A percentile compares a stretch with the other conserved stretches of the same genome.
These are phyloP conservation scores for Melanotaenia maccullochi DNA, from an alignment of 2,797 vertebrate species.

Conservation along the genomic window DNA sequence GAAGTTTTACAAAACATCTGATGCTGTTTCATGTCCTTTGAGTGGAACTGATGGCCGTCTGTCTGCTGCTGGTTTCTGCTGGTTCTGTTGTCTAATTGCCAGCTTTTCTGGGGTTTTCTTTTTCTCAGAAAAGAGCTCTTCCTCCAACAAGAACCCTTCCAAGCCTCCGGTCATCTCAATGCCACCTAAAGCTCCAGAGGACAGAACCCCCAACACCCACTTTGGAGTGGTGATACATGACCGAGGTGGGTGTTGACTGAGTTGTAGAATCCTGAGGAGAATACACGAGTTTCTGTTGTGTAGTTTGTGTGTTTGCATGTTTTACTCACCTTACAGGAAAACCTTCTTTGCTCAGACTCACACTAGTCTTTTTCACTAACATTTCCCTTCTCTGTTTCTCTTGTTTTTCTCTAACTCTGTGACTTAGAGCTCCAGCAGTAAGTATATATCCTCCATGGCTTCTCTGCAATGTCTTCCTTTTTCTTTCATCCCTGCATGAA, in stretches of 20 bases:
- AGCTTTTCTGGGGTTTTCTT: not conserved
- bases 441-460: constrained; percentile 76
- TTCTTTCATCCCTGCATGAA: constrained; percentile 28
- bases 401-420: constrained; percentile 74
- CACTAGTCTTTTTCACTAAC: constrained; percentile 74
- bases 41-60: constrained; percentile 37
- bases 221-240: constrained; percentile 92
- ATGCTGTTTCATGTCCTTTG: constrained; percentile 22
- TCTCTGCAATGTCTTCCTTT: constrained; percentile 37
- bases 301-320: constrained; percentile 22
- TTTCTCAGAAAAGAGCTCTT: constrained; percentile 80
- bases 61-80: not conserved
- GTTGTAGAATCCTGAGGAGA: not conserved
- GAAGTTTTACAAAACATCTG: constrained; percentile 49
- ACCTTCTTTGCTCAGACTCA: constrained; percentile 48
- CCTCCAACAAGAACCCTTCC: constrained; percentile 87
- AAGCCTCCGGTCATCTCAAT: constrained; percentile 85
- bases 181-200: constrained; percentile 85
- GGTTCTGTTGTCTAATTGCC: constrained; percentile 22
- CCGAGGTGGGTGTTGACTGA: constrained; percentile 70
- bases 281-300: not conserved
- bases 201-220: constrained; percentile 84
- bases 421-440: constrained; percentile 81
- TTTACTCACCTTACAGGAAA: constrained; percentile 33
- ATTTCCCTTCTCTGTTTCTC: constrained; percentile 66